Evolutionary conservation across 2,888 invertebrate species (phyloP), one percentile per base, ranked within the genome.

Genomic region (Philhelius pedissequus): DNA sequence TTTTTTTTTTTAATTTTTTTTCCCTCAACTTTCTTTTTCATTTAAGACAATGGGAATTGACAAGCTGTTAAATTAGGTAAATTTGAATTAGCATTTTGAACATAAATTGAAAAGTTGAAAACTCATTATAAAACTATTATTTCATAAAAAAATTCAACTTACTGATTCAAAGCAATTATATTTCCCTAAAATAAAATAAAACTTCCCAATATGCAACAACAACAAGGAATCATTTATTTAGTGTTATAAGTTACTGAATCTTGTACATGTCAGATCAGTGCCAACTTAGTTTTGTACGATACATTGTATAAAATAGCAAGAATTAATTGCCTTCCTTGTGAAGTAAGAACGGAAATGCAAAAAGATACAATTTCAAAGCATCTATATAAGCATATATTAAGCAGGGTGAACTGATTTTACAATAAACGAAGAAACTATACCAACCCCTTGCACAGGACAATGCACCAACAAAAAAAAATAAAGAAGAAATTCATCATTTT

Each of bases 401-500:
- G n/a, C 27, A 18, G 60, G 27, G 40, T 60, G 40, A 60, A 60
- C 25, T 43, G 11, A 60, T 60, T 40, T 25, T 54, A 20, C 25
- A 22, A 27, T 40, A 38, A n/a, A n/a, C 27, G 8, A 18, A 13
- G 18, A 56, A 52, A 30, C n/a, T 38, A 58, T 58, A 9, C n/a
- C 30, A 15, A 56, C 58, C 68, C 73, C 68, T 58, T 60, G 52
- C 48, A 45, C 35, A 40, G 52, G 40, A 77, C 56, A 76, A 66
- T 82, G 71, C 66, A 77, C 52, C 48, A 43, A n/a, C 27, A 54
- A 18, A 27, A 43, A 27, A 27, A n/a, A 43, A n/a, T 27, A 54
- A 18, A 27, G 27, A 27, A 27, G 18, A 40, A 77, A 71, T 77
- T 77, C 77, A 73, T 68, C 71, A 77, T 73, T 52, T 82, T 66